A percentile compares a stretch with the other conserved stretches of the same genome.
Evolutionary conservation across 2,113 vertebrate species (phyloP).

Genomic region (Riparia riparia): DNA sequence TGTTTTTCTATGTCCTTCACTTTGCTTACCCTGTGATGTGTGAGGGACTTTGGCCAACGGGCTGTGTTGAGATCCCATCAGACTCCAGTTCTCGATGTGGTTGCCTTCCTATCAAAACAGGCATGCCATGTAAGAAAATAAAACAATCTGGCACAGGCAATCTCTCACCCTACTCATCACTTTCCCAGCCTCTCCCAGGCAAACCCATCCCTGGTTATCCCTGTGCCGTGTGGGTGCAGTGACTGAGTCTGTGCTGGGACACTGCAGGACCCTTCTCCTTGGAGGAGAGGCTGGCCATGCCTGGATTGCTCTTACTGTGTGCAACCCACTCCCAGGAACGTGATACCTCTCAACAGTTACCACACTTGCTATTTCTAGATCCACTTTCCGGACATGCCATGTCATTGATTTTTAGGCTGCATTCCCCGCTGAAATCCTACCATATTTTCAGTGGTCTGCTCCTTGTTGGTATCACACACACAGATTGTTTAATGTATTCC

Average conservation of each 20-base stretch:
- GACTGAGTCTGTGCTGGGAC: background rate
- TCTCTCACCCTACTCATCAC: background rate
- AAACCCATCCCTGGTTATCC: background rate
- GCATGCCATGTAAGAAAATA: background rate
- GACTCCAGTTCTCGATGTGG: rapidly evolving
- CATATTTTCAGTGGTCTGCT: background rate
- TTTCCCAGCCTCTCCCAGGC: background rate
- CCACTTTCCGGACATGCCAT: background rate
- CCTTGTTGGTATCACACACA: background rate
- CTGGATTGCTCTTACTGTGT: rapidly evolving
- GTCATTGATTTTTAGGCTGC: background rate
- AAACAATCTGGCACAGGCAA: background rate
- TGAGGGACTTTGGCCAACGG: rapidly evolving
- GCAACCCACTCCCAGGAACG: background rate
- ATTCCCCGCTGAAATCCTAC: background rate
- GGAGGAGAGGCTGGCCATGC: background rate
- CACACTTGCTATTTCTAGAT: conserved; percentile 1
- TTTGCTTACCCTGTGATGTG: background rate
- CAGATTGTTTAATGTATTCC: background rate
- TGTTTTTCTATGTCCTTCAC: background rate
- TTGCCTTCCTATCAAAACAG: background rate
- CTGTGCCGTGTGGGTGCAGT: background rate
- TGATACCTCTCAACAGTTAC: background rate
- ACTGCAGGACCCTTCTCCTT: background rate
- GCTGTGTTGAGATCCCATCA: background rate